Evolutionary conservation across 2,797 vertebrate genomes (phyloP).

Genomic region (Sebastes paucispinis): DNA sequence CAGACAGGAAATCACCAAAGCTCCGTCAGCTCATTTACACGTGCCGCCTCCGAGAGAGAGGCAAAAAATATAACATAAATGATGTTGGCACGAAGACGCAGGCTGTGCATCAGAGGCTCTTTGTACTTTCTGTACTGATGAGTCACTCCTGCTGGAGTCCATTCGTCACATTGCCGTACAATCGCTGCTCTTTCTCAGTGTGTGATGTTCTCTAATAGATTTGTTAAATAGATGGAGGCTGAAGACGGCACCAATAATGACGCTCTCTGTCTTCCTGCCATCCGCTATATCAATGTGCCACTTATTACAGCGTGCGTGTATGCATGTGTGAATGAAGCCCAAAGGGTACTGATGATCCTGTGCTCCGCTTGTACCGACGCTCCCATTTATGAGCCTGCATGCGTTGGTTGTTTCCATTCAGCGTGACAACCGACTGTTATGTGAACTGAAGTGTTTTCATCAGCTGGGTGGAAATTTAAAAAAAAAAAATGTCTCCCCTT

Average conservation of each 20-base stretch:
- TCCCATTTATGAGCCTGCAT: constrained; percentile 16
- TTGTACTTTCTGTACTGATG: constrained; percentile 49
- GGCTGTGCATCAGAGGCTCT: constrained; percentile 40
- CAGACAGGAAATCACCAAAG: constrained; percentile 66
- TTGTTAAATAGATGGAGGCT: constrained; percentile 59
- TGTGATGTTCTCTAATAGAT: constrained; percentile 56
- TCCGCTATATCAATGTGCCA: constrained; percentile 48
- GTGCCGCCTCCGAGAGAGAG: not conserved
- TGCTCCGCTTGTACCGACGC: constrained; percentile 44
- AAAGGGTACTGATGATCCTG: constrained; percentile 54
- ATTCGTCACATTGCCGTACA: constrained; percentile 47
- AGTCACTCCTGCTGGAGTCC: constrained; percentile 47
- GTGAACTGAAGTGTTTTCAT: not conserved
- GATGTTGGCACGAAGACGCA: constrained; percentile 22
- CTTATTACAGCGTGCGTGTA: constrained; percentile 25
- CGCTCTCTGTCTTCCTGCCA: constrained; percentile 54
- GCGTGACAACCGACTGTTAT: not conserved
- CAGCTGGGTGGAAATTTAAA: not conserved
- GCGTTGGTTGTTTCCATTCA: not conserved
- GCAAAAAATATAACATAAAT: constrained; percentile 21
- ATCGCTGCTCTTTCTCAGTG: constrained; percentile 37
- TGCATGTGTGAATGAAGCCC: constrained; percentile 9
- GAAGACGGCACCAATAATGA: constrained; percentile 54
- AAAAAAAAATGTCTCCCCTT: too few species aligned
- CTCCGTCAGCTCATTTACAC: constrained; percentile 63